These are phyloP conservation scores for Xyrichtys novacula DNA, from an alignment of 2,797 vertebrate genomes.

Conservation along the genomic window DNA sequence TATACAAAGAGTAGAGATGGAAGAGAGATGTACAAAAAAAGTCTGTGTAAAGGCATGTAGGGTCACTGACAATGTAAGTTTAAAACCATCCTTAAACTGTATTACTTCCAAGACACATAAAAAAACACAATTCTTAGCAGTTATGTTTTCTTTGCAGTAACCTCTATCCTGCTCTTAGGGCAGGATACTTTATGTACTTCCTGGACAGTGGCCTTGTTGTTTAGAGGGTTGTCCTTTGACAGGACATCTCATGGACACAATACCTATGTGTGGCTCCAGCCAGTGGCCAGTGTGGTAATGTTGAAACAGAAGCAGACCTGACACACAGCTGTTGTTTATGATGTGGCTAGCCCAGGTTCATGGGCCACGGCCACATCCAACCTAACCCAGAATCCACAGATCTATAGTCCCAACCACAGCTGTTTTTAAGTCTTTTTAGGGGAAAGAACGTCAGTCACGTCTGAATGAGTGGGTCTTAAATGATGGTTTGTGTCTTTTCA, in stretches of 20 bases:
- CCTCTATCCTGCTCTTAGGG: conserved; percentile 32
- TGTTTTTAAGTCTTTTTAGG: conserved; percentile 49
- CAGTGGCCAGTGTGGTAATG: conserved; percentile 76
- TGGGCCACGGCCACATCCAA: conserved; percentile 75
- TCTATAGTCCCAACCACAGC: conserved; percentile 80
- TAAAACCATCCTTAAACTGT: conserved; percentile 20
- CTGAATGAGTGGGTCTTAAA: conserved; percentile 26
- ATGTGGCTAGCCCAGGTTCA: conserved; percentile 85
- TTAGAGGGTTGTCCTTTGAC: conserved; percentile 49
- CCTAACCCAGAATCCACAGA: conserved; percentile 82
- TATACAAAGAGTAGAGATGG: too few species aligned
- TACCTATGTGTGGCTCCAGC: conserved; percentile 74
- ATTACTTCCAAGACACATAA: background rate
- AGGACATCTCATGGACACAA: conserved; percentile 78
- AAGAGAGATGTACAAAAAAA: conserved; percentile 32
- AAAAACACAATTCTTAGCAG: background rate
- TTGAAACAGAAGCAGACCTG: conserved; percentile 74
- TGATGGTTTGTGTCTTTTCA: conserved; percentile 31
- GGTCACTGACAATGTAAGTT: conserved; percentile 31
- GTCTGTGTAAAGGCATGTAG: conserved; percentile 22
- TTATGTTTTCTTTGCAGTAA: conserved; percentile 9
- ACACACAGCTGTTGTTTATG: conserved; percentile 83
- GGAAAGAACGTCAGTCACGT: conserved; percentile 41
- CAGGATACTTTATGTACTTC: conserved; percentile 48
- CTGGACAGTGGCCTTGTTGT: conserved; percentile 73